A percentile compares a stretch with the other conserved stretches of the same genome.
Conservation (phyloP, 2,797 vertebrate species). For the Eupleurogrammus muticus region DNA sequence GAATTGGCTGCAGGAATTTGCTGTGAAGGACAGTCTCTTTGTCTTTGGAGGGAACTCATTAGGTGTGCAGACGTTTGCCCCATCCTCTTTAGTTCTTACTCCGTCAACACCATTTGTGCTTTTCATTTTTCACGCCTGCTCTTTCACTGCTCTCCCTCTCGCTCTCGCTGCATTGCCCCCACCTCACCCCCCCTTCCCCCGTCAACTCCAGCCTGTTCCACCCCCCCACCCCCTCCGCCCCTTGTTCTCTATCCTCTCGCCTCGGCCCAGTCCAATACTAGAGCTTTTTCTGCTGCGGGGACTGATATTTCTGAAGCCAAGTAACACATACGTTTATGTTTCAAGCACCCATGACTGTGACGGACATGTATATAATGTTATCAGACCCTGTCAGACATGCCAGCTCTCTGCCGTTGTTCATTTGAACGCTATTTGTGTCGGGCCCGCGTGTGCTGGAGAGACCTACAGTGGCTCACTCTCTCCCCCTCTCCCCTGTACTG, state of each 20-base stretch:
- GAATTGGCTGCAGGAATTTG: conserved; percentile 39
- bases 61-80: conserved; percentile 57
- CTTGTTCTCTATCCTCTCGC: conserved; percentile 36
- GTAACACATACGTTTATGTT: conserved; percentile 74
- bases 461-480: conserved; percentile 39
- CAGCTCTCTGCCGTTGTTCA: conserved; percentile 71
- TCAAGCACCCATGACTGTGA: conserved; percentile 79
- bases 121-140: conserved; percentile 79
- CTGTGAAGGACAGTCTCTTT: conserved; percentile 64
- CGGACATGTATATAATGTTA: conserved; percentile 80
- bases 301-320: conserved; percentile 68
- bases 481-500: conserved; percentile 40
- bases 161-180: conserved; percentile 30
- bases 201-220: conserved; percentile 26
- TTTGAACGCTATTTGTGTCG: conserved; percentile 73
- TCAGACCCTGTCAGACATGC: conserved; percentile 78
- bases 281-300: conserved; percentile 59
- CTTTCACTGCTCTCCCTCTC: conserved; percentile 52
- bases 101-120: conserved; percentile 75
- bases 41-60: conserved; percentile 70
- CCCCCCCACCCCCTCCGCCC: neutral
- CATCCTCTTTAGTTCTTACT: conserved; percentile 63
- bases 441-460: conserved; percentile 37
- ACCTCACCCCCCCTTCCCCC: too few species aligned
- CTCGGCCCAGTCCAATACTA: conserved; percentile 68